Evolutionary conservation across 2,888 invertebrate species (phyloP), one percentile per base, ranked within the genome.

Genomic region (Tetragonisca angustula): DNA sequence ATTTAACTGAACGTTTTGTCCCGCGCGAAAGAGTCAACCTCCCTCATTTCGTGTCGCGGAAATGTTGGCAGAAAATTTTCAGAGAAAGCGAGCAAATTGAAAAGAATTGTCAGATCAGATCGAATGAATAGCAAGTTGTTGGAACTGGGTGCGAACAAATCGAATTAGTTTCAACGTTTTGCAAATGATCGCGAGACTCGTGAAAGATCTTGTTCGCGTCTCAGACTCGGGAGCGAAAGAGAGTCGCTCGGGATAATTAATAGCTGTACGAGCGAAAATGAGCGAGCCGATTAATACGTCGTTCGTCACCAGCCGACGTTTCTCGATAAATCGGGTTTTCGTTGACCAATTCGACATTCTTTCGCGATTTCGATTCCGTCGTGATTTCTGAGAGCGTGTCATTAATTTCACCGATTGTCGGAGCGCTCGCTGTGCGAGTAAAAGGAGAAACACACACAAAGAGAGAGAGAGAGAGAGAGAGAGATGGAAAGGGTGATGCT

Each of bases 381-480:
- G 83, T 13, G 43, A 43, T 43, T 43, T 70, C 69, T 59, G 59
- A 75, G 79, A 71, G 73, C 65, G 80, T 61, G 77, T 78, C 86
- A 86, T 87, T 88, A 86, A 88, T 88, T 87, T 84, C 73, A 87
- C 52, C 76, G 80, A 50, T 76, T 74, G 80, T 84, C 86, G 67
- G 54, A 80, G 73, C 64, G 9, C 43, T 43, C 67, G 87, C 52
- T 36, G 27, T 64, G 64, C 43, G 11, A 43, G 43, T 36, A 64
- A 62, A 73, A 24, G 64, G 36, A 32, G 4, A 32, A 3, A 0
- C 32, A 36, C 36, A 36, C 9, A 32, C 9, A 62, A 27, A 32
- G n/a, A 32, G 15, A 62, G 49, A 36, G 11, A 27, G 32, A 32
- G 32, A 61, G 32, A n/a, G 27, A 52, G 49, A 13, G 32, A n/a